A percentile compares a stretch with the other conserved stretches of the same genome.
These are phyloP conservation scores for Telmatherina bonti DNA, from an alignment of 2,797 vertebrate species.

Conservation along the genomic window DNA sequence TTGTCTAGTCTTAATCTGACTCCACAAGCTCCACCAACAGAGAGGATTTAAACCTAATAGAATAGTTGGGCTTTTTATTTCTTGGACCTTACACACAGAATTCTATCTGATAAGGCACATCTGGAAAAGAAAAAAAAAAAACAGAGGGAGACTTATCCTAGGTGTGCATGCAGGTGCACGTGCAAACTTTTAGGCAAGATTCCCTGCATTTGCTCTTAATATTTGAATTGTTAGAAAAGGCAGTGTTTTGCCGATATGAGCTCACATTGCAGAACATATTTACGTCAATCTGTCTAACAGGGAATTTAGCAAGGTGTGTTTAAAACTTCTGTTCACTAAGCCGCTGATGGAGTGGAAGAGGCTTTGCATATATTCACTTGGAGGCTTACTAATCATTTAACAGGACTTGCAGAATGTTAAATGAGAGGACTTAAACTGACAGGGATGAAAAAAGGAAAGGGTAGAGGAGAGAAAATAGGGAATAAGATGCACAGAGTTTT, in stretches of 20 bases:
- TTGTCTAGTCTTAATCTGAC: slow-evolving; percentile 74
- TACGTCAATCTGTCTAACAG: slow-evolving; percentile 33
- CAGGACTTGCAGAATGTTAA: slow-evolving; percentile 56
- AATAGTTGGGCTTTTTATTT: slow-evolving; percentile 71
- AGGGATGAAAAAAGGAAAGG: slow-evolving; percentile 19
- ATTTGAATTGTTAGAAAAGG: slow-evolving; percentile 34
- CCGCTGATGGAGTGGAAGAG: slow-evolving; percentile 71
- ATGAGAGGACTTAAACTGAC: slow-evolving; percentile 44
- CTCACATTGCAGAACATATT: slow-evolving; percentile 44
- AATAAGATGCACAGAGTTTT: slow-evolving; percentile 18
- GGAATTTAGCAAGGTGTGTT: slow-evolving; percentile 65
- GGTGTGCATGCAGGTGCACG: slow-evolving; percentile 32
- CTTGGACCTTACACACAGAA: slow-evolving; percentile 51
- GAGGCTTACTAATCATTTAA: slow-evolving; percentile 77
- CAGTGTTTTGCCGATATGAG: slow-evolving; percentile 45
- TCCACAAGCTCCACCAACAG: slow-evolving; percentile 56
- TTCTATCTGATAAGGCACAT: slow-evolving; percentile 59
- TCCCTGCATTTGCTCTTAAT: slow-evolving; percentile 8
- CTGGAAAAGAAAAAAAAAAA: slow-evolving; percentile 24
- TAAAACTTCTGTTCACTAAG: slow-evolving; percentile 73
- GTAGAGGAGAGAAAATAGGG: neutral
- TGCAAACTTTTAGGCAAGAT: slow-evolving; percentile 28
- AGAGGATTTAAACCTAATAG: slow-evolving; percentile 74
- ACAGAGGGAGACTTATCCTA: slow-evolving; percentile 35
- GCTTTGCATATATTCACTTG: slow-evolving; percentile 79